Conservation (phyloP, 2,888 invertebrate genomes). For the Stenurella melanura region DNA sequence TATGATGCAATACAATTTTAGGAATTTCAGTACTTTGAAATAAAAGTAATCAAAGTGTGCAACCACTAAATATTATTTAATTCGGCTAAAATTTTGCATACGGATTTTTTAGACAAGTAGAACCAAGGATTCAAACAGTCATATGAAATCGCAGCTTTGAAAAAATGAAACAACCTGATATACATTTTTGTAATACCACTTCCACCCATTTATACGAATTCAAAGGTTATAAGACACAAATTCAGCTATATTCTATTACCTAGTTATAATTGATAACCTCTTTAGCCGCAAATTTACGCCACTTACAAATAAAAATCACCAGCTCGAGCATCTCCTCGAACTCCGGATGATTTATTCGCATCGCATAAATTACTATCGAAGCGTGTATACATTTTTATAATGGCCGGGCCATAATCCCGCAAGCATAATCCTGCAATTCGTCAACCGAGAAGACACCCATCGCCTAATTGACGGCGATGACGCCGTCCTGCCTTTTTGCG, state of each 20-base stretch:
- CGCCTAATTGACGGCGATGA: conserved; percentile 59
- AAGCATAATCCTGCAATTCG: conserved; percentile 64
- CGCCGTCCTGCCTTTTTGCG: not conserved
- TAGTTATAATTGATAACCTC: conserved; percentile 22
- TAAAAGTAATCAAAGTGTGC: no score
- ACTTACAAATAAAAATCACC: conserved; percentile 2
- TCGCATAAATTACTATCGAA: conserved; percentile 65
- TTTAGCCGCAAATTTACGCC: conserved; percentile 13
- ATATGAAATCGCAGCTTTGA: no score
- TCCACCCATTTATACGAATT: no score
- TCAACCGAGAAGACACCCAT: conserved; percentile 62
- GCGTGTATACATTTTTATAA: conserved; percentile 65
- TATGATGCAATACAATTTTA: no score
- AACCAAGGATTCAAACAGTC: no score
- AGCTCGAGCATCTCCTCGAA: conserved; percentile 27
- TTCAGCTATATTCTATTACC: not conserved
- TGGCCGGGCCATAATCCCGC: conserved; percentile 61
- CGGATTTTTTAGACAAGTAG: no score
- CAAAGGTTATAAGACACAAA: no score
- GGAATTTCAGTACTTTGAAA: no score
- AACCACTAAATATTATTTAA: no score
- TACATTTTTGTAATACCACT: no score
- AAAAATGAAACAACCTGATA: no score
- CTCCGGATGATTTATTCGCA: conserved; percentile 62
- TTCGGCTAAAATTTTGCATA: no score